Evolutionary conservation across 2,797 vertebrate genomes (phyloP), one percentile per base, ranked within the genome.

Genomic region (Sebastes umbrosus): DNA sequence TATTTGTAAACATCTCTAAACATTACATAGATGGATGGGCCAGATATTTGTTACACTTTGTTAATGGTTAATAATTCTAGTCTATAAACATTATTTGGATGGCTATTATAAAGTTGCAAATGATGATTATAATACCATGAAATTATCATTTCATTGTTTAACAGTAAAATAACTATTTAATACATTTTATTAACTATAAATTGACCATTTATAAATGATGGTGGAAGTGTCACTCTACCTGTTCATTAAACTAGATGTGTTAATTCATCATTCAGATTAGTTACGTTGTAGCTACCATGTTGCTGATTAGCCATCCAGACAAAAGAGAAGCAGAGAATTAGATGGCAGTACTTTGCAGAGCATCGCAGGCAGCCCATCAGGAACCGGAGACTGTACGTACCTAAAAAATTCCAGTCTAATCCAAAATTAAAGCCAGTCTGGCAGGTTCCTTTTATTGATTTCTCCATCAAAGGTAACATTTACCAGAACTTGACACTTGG

Each of bases 401-500:
- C 58, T 57, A 25, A 67, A 59, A 59, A 69, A 84, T 25, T 78
- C 14, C 67, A 79, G 25, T 59, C 46, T 69, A 1, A 74, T 80
- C 24, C 32, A 24, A 24, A 77, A 67, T 8, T 32, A 57, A 71
- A 76, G 71, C 46, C 77, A 16, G 68, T 36, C 70, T 80, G 77
- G 20, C 80, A 74, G 46, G 46, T 52, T 52, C 43, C 46, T 52
- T 20, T 20, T 52, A n/a, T 52, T 52, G 46, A 52, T 52, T 20
- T 20, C 8, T 52, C 46, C 46, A 52, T 52, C 46, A 52, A n/a
- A 52, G 46, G 8, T 52, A n/a, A 20, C 46, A 20, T 52, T 52
- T 52, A 89, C 71, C 81, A 77, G 18, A 65, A 80, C 24, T 57
- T 69, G 80, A 82, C 64, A 66, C 75, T 58, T 78, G 67, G 72